A percentile compares a stretch with the other conserved stretches of the same genome.
Conservation (phyloP, 1,140 invertebrate genomes). For the Bombus breviceps region DNA sequence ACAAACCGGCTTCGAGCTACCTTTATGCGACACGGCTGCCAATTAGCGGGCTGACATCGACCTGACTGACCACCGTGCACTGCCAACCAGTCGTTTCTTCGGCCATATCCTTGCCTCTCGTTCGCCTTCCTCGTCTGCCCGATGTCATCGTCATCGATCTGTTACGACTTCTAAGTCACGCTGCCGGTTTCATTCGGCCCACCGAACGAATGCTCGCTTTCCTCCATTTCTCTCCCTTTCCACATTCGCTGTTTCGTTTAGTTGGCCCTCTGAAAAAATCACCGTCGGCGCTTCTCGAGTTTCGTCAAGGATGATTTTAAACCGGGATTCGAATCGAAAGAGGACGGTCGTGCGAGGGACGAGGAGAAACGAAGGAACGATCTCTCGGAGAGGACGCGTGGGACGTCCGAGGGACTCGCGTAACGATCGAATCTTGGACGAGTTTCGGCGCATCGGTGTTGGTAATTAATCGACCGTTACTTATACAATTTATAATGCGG, state of each 20-base stretch:
- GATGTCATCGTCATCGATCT: conserved; percentile 54
- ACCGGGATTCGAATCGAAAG: too few relatives aligned
- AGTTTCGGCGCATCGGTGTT: conserved; percentile 42
- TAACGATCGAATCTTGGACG: conserved; percentile 37
- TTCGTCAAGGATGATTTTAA: neutral
- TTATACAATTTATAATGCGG: conserved; percentile 54
- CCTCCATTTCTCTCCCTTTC: neutral
- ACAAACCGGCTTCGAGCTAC: conserved; percentile 79
- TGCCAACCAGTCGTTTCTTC: conserved; percentile 64
- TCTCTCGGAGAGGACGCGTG: neutral
- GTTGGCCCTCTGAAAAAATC: too few relatives aligned
- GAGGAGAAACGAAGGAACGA: neutral
- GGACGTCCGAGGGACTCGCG: neutral
- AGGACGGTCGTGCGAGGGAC: too few relatives aligned
- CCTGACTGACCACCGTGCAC: conserved; percentile 79
- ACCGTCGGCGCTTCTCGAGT: too few relatives aligned
- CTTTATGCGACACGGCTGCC: conserved; percentile 81
- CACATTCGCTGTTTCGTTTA: neutral
- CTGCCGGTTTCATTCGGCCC: neutral
- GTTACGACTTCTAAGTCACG: conserved; percentile 15
- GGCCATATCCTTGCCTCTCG: conserved; percentile 17
- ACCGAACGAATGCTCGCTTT: neutral
- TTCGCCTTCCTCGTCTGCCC: conserved; percentile 15
- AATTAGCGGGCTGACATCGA: conserved; percentile 82
- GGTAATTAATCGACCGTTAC: conserved; percentile 65